Percentiles rank a stretch among this genome's conserved stretches.
phyloP scores from a whole-genome alignment of 2,113 vertebrate species.

The Diadophis punctatus region DNA sequence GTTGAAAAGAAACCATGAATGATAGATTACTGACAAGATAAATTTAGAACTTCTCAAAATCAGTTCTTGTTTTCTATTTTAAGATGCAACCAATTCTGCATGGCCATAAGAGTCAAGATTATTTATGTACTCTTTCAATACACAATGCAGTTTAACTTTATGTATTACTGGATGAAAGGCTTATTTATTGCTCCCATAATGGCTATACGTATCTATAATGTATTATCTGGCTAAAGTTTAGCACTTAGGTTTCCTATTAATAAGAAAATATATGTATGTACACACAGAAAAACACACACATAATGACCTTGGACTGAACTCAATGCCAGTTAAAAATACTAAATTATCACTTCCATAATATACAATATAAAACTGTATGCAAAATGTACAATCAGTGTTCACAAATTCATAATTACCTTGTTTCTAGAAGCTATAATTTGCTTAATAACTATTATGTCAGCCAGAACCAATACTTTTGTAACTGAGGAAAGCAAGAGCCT shows the following conservation, averaged over 20 bases:
- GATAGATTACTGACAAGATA: neutral
- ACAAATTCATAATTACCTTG: constrained; percentile 76
- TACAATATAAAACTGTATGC: neutral
- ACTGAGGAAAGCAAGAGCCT: constrained; percentile 93
- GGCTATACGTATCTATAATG: neutral
- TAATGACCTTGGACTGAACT: neutral
- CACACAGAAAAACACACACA: neutral
- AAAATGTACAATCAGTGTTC: neutral
- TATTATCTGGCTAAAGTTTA: neutral
- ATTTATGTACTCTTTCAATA: neutral
- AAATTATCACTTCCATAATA: neutral
- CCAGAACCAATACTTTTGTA: constrained; percentile 93
- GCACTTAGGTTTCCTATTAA: neutral
- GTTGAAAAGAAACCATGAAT: constrained; percentile 22
- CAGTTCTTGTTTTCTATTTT: neutral
- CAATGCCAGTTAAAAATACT: neutral
- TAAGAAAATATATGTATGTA: neutral
- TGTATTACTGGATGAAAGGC: neutral
- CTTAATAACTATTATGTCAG: constrained; percentile 95
- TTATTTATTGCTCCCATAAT: neutral
- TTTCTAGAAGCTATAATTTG: constrained; percentile 95
- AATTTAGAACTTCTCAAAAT: neutral
- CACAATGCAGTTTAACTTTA: neutral
- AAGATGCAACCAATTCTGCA: neutral
- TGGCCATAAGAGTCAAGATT: neutral